Evolutionary conservation across 2,113 vertebrate species (phyloP), one percentile per base, ranked within the genome.

Genomic region (Pagrus major): DNA sequence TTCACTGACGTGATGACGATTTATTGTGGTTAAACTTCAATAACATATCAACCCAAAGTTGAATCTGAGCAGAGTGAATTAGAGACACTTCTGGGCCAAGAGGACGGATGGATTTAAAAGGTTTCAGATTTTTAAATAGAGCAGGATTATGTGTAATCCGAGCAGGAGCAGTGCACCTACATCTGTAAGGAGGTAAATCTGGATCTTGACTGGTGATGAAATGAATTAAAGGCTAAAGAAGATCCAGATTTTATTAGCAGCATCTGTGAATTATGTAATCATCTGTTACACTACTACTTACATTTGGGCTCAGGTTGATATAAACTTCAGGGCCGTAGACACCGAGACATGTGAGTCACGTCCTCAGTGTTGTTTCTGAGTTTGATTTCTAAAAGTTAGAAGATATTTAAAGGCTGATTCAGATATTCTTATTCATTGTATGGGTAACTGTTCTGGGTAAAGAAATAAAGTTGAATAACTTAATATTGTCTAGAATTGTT

Each of bases 111-210:
- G 33, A 41, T 39, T 27, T 47, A 12, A 2, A 12, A 12, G 23
- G 25, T 4, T 33, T 33, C 64, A 37, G 25, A 27, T 33, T 35
- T 25, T 29, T 39, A 2, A 47, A 16, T 20, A 41, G 75, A 55
- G 23, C 14, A 25, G 64, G 68, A 80, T 75, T 76, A 12, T 56
- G 65, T 71, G 65, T 60, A 49, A 56, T 21, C 27, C 33, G 44
- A n/a, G 37, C 4, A 5, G 33, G 20, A 9, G 54, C 25, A 20
- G 52, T 35, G 18, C 52, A 61, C 4, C 16, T 23, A 6, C 2
- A 6, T 3, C 1, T 15, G 20, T 23, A 39, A 9, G 6, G 9
- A 9, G 5, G 9, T 39, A n/a, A 27, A 76, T 11, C 16, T 12
- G 4, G 23, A 15, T 16, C 21, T n/a, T 6, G 18, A 65, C n/a